Evolutionary conservation across 2,888 invertebrate species (phyloP), one percentile per base, ranked within the genome.

Genomic region (Lysandra bellargus): DNA sequence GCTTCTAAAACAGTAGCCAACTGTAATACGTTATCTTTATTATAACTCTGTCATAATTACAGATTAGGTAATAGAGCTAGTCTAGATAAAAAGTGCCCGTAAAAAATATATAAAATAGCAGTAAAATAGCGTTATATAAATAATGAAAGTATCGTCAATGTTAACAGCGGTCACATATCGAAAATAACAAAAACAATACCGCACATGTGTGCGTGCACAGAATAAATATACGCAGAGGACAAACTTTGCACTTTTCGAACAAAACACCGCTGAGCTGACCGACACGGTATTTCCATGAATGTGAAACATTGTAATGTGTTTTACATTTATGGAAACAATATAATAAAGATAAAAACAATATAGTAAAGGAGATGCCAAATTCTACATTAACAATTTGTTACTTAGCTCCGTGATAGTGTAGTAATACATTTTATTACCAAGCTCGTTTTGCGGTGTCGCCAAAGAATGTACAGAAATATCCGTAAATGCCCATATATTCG

Each of bases 121-220:
- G 9, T 75, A 37, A 44, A 23, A 75, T 75, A 49, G n/a, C n/a
- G 30, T 77, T 57, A 77, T 33, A 60, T 77, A 33, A 77, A 44
- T 60, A 60, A 77, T 77, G 76, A 76, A 49, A 69, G 69, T 69
- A 69, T 33, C 69, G 5, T 69, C 69, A 69, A 69, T 17, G 69
- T 69, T 69, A 69, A 30, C 12, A 33, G 33, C 69, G 69, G 69
- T 69, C 69, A 64, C 64, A 33, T 69, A 17, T 69, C 33, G 69
- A 69, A 33, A 69, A 69, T 69, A 69, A 69, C 33, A 69, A 69
- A 69, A 69, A 69, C 69, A 69, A 69, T 69, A 9, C 64, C 5
- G 69, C 17, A 37, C 4, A 23, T 5, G 12, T 37, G 69, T 69
- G 33, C 14, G 33, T 37, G 69, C 33, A 14, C 33, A 69, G 69